Conservation (phyloP, 2,888 invertebrate genomes). For the Drosophila lacicola region DNA sequence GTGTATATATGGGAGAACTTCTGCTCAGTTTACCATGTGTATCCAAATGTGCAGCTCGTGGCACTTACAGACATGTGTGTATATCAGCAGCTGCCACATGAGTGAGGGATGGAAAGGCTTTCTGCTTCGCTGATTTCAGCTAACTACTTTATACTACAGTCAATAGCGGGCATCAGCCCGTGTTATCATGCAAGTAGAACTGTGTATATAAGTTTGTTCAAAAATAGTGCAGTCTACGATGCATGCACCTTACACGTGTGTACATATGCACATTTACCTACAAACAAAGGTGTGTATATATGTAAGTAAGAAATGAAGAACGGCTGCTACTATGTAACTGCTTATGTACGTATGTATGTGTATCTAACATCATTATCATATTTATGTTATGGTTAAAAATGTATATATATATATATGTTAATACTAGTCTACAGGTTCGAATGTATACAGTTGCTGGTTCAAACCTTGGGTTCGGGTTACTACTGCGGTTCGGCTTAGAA, state of each 20-base stretch:
- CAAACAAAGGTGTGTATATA: background rate
- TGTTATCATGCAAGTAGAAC: slow-evolving; percentile 40
- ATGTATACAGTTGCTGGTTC: no score
- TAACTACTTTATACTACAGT: slow-evolving; percentile 55
- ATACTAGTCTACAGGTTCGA: no score
- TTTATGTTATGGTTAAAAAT: no score
- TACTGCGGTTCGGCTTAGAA: no score
- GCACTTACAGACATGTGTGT: slow-evolving; percentile 39
- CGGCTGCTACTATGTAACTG: no score
- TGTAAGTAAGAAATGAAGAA: no score
- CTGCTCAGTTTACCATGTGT: slow-evolving; percentile 33
- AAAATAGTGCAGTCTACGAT: slow-evolving; percentile 3
- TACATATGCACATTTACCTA: background rate
- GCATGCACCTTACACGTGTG: background rate
- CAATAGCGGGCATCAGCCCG: slow-evolving; percentile 25
- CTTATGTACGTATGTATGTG: no score
- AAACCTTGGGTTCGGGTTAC: no score
- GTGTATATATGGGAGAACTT: slow-evolving; percentile 21
- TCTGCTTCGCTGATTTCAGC: slow-evolving; percentile 65
- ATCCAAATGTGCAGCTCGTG: slow-evolving; percentile 29
- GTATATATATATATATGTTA: no score
- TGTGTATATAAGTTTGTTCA: slow-evolving; percentile 2
- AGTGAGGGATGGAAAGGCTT: slow-evolving; percentile 67
- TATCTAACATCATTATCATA: no score
- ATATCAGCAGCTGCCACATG: slow-evolving; percentile 54